These are phyloP conservation scores for Tiliqua scincoides DNA, from an alignment of 2,113 vertebrate genomes.

Conservation along the genomic window DNA sequence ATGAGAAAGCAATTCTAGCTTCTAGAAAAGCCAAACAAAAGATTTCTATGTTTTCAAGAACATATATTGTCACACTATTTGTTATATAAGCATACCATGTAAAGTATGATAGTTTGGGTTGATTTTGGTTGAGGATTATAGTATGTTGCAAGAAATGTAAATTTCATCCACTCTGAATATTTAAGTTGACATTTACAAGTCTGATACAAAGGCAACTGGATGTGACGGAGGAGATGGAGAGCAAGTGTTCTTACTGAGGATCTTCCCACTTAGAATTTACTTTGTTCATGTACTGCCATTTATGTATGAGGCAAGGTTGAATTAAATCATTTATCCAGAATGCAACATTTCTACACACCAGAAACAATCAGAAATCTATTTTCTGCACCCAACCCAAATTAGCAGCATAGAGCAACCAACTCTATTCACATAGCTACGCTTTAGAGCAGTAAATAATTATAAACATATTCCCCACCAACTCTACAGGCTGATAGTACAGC, in stretches of 20 bases:
- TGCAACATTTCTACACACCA: neutral
- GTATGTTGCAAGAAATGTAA: neutral
- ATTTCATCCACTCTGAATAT: neutral
- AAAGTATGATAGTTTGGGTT: neutral
- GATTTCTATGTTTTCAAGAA: neutral
- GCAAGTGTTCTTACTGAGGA: neutral
- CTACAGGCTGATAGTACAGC: neutral
- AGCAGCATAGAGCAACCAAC: neutral
- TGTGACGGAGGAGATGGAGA: neutral
- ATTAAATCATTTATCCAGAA: neutral
- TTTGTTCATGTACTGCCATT: neutral
- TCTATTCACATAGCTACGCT: neutral
- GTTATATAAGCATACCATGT: neutral
- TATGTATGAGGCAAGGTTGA: neutral
- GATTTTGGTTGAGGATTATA: neutral
- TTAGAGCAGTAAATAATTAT: neutral
- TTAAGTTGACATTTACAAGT: neutral
- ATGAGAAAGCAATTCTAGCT: neutral
- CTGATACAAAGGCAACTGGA: neutral
- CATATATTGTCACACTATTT: neutral
- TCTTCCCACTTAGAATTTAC: neutral
- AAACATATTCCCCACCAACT: neutral
- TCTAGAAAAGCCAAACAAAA: neutral
- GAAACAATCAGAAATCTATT: neutral
- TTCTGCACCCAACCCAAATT: neutral